Percentiles rank a stretch among this genome's conserved stretches.
Evolutionary conservation across 2,113 vertebrate genomes (phyloP).

Genomic region (Machaerirhynchus nigripectus): DNA sequence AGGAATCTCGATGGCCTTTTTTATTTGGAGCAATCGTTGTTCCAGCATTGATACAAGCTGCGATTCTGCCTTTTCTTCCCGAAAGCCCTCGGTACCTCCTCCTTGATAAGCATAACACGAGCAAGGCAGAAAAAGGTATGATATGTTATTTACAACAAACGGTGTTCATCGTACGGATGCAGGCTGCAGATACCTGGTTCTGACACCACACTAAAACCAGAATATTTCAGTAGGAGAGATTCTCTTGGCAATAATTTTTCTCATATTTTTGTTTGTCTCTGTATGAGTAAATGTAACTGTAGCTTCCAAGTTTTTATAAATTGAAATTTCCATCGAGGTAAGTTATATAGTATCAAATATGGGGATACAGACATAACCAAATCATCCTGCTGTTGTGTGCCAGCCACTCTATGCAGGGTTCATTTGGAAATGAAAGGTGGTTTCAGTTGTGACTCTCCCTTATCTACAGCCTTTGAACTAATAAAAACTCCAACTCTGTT

Average conservation of each 20-base stretch:
- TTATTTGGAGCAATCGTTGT: conserved; percentile 83
- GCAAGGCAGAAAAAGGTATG: conserved; percentile 84
- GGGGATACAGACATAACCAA: background rate
- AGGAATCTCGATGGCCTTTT: conserved; percentile 88
- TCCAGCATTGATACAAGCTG: conserved; percentile 82
- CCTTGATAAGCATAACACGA: conserved; percentile 83
- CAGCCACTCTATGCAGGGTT: background rate
- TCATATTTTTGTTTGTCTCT: background rate
- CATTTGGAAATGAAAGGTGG: background rate
- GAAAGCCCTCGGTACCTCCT: conserved; percentile 93
- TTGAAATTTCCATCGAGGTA: background rate
- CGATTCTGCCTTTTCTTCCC: conserved; percentile 87
- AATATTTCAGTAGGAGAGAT: background rate
- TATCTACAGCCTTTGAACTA: background rate
- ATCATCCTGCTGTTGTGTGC: background rate
- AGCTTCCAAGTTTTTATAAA: background rate
- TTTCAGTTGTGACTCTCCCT: background rate
- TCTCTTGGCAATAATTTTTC: background rate
- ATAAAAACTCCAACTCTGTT: fast-evolving
- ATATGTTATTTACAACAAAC: background rate
- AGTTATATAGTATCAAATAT: background rate
- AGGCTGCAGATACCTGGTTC: background rate
- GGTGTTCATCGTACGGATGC: background rate
- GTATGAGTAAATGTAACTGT: background rate
- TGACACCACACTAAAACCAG: background rate